Percentiles rank a stretch among this genome's conserved stretches.
Conservation (phyloP, 1,140 invertebrate species). For the Caenorhabditis inopinata region DNA sequence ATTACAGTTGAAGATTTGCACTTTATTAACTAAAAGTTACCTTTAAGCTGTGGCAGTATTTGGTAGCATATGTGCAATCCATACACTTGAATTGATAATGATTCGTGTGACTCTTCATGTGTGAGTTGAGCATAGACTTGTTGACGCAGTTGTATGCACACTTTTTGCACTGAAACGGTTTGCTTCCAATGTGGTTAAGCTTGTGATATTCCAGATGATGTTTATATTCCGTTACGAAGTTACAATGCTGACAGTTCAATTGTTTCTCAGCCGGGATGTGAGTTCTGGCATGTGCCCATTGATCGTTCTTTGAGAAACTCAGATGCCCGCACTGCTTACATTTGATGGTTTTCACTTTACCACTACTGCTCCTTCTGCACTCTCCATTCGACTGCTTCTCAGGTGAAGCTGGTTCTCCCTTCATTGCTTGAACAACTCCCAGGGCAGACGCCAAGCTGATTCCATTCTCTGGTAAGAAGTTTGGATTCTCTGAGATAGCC, state of each 20-base stretch:
- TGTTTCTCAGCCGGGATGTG: constrained; percentile 89
- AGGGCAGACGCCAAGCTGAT: constrained; percentile 33
- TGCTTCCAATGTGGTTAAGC: constrained; percentile 88
- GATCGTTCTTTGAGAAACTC: constrained; percentile 70
- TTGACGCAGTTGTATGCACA: constrained; percentile 93
- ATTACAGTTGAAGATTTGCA: not conserved
- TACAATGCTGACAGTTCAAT: constrained; percentile 84
- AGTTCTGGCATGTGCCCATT: constrained; percentile 72
- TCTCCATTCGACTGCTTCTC: constrained; percentile 7
- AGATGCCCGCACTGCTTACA: constrained; percentile 84
- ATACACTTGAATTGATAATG: constrained; percentile 92
- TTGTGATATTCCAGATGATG: constrained; percentile 97
- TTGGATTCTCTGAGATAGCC: constrained; percentile 43
- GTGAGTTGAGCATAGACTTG: constrained; percentile 98
- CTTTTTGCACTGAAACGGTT: constrained; percentile 91
- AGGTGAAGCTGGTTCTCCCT: not conserved
- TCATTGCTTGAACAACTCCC: not conserved
- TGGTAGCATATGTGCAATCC: constrained; percentile 93
- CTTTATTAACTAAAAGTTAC: not conserved
- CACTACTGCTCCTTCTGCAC: constrained; percentile 25
- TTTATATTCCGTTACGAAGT: constrained; percentile 96
- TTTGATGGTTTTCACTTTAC: constrained; percentile 75
- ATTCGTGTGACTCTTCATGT: constrained; percentile 95
- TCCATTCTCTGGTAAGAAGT: constrained; percentile 27
- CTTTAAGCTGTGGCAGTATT: constrained; percentile 96